These are phyloP conservation scores for Nymphalis polychloros DNA, from an alignment of 2,888 invertebrate species.

Conservation along the genomic window DNA sequence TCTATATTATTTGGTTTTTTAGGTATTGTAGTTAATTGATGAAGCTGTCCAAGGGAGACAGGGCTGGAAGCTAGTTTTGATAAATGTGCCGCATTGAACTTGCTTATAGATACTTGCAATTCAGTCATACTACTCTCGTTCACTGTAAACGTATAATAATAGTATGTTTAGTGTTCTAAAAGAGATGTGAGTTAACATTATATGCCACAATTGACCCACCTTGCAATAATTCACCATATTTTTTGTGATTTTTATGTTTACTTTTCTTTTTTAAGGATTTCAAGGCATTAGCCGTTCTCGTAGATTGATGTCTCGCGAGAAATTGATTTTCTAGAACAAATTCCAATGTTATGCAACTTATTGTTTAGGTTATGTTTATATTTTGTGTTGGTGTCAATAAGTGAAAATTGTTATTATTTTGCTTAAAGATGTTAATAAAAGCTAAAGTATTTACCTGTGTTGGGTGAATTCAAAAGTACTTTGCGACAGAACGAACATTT, in stretches of 20 bases:
- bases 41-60: conserved; percentile 81
- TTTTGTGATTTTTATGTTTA: conserved; percentile 73
- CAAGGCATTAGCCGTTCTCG: conserved; percentile 66
- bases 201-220: conserved; percentile 68
- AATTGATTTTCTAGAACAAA: conserved; percentile 62
- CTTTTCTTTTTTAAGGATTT: conserved; percentile 69
- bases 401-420: not conserved
- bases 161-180: not conserved
- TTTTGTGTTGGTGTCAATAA: not conserved
- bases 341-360: conserved; percentile 68
- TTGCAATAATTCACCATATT: conserved; percentile 86
- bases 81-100: conserved; percentile 84
- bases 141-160: conserved; percentile 72
- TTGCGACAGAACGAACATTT: conserved; percentile 75
- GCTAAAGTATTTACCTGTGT: conserved; percentile 56
- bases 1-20: conserved; percentile 53
- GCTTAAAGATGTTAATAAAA: not conserved
- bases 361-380: conserved; percentile 52
- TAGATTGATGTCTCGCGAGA: conserved; percentile 66
- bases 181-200: conserved; percentile 6
- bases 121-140: conserved; percentile 83
- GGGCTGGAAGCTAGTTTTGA: conserved; percentile 83
- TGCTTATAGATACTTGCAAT: conserved; percentile 85
- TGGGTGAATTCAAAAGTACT: conserved; percentile 58
- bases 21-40: conserved; percentile 75